phyloP scores from a whole-genome alignment of 2,113 vertebrate species.

The Rafetus swinhoei region DNA sequence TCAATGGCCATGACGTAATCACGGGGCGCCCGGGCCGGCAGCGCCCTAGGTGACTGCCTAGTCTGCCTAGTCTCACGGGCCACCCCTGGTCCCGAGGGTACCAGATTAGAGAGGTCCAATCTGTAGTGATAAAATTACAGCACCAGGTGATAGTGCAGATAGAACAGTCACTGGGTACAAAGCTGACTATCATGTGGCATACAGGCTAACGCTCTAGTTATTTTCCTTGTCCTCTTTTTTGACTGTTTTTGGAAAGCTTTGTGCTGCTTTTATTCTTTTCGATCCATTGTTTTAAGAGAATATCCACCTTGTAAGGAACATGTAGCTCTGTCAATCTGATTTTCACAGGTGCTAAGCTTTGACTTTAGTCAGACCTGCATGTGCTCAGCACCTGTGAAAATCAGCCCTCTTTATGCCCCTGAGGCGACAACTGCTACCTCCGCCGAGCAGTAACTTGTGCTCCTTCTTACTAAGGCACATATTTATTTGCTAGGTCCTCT shows the following conservation, averaged over 20 bases:
- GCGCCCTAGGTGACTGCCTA: too few species aligned
- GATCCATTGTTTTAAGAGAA: neutral
- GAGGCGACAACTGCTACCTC: neutral
- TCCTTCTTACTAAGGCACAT: neutral
- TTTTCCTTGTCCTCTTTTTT: accelerated
- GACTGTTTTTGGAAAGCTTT: too few species aligned
- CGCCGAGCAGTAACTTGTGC: accelerated
- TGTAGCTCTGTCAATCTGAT: neutral
- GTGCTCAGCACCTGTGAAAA: accelerated
- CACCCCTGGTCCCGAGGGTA: too few species aligned
- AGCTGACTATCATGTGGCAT: neutral
- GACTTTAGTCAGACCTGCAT: accelerated
- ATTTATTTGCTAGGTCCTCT: neutral
- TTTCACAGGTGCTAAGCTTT: neutral
- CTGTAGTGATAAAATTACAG: neutral
- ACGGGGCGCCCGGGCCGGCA: too few species aligned
- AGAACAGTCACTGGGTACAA: neutral
- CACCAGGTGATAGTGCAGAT: neutral
- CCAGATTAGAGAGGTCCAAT: too few species aligned
- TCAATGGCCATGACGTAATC: too few species aligned
- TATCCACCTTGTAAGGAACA: neutral
- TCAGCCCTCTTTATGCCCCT: neutral
- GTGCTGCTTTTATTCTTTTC: too few species aligned
- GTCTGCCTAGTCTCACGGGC: too few species aligned
- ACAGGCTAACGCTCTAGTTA: accelerated